Base-by-base conservation (phyloP, 2,797 vertebrate genomes). In the Galaxias olidus region DNA sequence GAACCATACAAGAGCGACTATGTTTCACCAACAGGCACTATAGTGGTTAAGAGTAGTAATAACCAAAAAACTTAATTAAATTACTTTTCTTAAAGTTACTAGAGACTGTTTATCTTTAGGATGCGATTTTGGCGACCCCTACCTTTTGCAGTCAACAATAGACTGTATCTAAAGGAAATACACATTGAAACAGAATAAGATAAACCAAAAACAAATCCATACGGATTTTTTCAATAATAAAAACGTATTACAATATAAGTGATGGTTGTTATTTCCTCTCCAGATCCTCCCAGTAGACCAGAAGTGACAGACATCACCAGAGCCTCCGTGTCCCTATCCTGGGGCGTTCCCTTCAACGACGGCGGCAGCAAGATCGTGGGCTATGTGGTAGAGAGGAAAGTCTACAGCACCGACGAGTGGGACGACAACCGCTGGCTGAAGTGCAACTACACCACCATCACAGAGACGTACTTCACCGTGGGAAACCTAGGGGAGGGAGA, bases 391-490 rank as follows among this genome's bases (percentile, higher is more conserved):
- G 97, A 99, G 73, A 94, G 91, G 66, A 98, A 98, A 81, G 93
- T 94, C 61, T 94, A 93, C 76, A 90, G 82, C 81, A 93, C 86
- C 0, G 93, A 97, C 44, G 91, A 96, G 60, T 91, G 87, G 76
- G 95, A 96, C 53, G 95, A 98, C 66, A 92, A 94, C 66, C 96
- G 96, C 73, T 99, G 97, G 97, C 90, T 98, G 49, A 99, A 99
- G 77, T 99, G 97, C 88, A 99, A 99, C 82, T 99, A 99, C 67
- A 98, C 97, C 62, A 98, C 96, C 1, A 94, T 99, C 72, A 93
- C 93, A 1, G 96, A 98, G 76, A 98, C 95, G 65, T 92, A 86
- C 81, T 99, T 97, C 84, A 99, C 95, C 0, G 88, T 98, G 63
- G 86, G 90, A 66, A 94, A 94, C 75, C 92, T 99, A 43, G 90